Percentiles rank a stretch among this genome's conserved stretches.
phyloP scores from a whole-genome alignment of 2,797 vertebrate species.

The Danio choprae region DNA sequence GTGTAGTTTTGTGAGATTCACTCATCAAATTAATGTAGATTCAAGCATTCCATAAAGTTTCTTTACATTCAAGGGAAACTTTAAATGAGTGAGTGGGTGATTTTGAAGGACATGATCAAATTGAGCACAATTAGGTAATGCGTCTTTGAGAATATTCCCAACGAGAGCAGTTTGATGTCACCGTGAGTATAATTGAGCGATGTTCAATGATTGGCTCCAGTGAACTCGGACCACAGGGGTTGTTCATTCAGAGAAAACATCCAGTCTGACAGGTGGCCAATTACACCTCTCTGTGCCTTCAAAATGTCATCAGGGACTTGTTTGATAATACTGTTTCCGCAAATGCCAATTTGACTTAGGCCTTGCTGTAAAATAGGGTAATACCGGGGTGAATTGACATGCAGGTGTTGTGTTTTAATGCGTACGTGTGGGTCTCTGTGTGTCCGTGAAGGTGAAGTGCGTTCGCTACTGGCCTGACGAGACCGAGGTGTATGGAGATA shows the following conservation, averaged over 20 bases:
- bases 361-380: slow-evolving; percentile 11
- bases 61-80: neutral
- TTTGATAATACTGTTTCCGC: slow-evolving; percentile 41
- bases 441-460: slow-evolving; percentile 88
- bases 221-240: slow-evolving; percentile 36
- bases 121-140: neutral
- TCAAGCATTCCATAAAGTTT: neutral
- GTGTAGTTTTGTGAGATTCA: too few relatives aligned
- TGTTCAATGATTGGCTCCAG: slow-evolving; percentile 46
- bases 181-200: slow-evolving; percentile 38
- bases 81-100: neutral
- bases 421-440: slow-evolving; percentile 23
- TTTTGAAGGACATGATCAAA: slow-evolving; percentile 28
- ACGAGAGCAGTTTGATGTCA: slow-evolving; percentile 33
- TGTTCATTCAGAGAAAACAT: slow-evolving; percentile 50
- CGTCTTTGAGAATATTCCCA: slow-evolving; percentile 1
- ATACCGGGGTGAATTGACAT: slow-evolving; percentile 3
- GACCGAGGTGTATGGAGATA: slow-evolving; percentile 93
- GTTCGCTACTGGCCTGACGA: slow-evolving; percentile 98
- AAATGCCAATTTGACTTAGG: slow-evolving; percentile 37
- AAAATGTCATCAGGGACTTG: slow-evolving; percentile 48
- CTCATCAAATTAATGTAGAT: too few relatives aligned
- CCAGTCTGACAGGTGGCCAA: slow-evolving; percentile 52
- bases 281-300: slow-evolving; percentile 46
- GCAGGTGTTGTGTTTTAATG: slow-evolving; percentile 18